Evolutionary conservation across 2,113 vertebrate species (phyloP), one percentile per base, ranked within the genome.

Genomic region (Brevimyrus niger): DNA sequence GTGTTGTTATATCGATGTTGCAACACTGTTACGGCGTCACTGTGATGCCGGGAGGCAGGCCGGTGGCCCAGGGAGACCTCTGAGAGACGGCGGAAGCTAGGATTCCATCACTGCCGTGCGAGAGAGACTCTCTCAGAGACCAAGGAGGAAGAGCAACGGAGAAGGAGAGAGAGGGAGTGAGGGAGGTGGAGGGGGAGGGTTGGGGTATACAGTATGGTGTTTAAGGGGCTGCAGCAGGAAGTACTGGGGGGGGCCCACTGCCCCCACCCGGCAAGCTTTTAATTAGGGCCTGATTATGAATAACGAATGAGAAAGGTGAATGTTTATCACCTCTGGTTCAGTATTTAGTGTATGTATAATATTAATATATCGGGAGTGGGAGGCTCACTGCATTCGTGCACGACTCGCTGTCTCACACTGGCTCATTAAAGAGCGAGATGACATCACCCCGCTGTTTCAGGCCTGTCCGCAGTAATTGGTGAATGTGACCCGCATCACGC

Each of bases 261-360:
- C 69, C 73, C 73, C 73, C 73, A 76, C 15, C 86, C 51, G 44
- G 19, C 86, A 35, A 80, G 51, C 9, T 87, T 87, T 61, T 87
- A 87, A 87, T 87, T 51, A 87, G 86, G 17, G 8, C 51, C 31
- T 87, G 53, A 87, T 87, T 58, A 87, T 87, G 50, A 87, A 35
- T 38, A 58, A 55, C 19, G 51, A 87, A 87, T 42, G 53, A 87
- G 19, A 87, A 23, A 87, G 86, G 73, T 80, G 73, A 42, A 38
- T 80, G 73, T 80, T 80, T 80, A 80, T 80, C 73, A 80, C 31
- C 73, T 38, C 13, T 9, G 73, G 73, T 80, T 38, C 35, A 42
- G 35, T 42, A 42, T 80, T 80, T 42, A 35, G 73, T 80, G 73
- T 69, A 69, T 42, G 73, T 80, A 80, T 42, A 19, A 38, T 80